Evolutionary conservation across 2,888 invertebrate species (phyloP), one percentile per base, ranked within the genome.

Genomic region (Acronicta aceris): DNA sequence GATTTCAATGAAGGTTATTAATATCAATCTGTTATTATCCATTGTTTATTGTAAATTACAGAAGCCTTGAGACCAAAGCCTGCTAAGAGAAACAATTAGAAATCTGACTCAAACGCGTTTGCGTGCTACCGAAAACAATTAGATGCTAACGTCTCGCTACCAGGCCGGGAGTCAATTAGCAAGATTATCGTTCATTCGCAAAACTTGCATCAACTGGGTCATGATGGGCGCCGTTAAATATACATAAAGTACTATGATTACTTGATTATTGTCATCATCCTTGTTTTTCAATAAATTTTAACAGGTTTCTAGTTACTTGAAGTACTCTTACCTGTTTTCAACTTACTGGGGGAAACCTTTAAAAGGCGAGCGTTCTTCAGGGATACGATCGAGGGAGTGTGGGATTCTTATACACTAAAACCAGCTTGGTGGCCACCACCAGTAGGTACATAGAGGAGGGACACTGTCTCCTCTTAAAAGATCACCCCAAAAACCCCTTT

Each of bases 71-170:
- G 69, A 59, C 63, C 49, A 64, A 72, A 72, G 79, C 73, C 76
- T 75, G 85, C 87, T 91, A 89, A 91, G 78, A 87, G 84, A 71
- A 85, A 82, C 88, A 92, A 91, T 93, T 92, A 92, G 90, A 89
- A 89, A 90, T 88, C 86, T 73, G 76, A 83, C 84, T 88, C 88
- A 80, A 89, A 88, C 84, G 79, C 80, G 82, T 83, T 89, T 83
- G 89, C 89, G 87, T 88, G 90, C 82, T 85, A 81, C 86, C 83
- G 83, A 89, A 89, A 88, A 86, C 89, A 92, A 92, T 93, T 93
- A 92, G 91, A 81, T 77, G 67, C 80, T 60, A 76, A 72, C 81
- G 85, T 87, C 84, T 88, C 81, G 85, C 79, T 79, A 79, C 71
- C 81, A 81, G 88, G 87, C 81, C 85, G 78, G 76, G 70, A 79